phyloP scores from a whole-genome alignment of 2,888 invertebrate species.

The Tuberolachnus salignus region DNA sequence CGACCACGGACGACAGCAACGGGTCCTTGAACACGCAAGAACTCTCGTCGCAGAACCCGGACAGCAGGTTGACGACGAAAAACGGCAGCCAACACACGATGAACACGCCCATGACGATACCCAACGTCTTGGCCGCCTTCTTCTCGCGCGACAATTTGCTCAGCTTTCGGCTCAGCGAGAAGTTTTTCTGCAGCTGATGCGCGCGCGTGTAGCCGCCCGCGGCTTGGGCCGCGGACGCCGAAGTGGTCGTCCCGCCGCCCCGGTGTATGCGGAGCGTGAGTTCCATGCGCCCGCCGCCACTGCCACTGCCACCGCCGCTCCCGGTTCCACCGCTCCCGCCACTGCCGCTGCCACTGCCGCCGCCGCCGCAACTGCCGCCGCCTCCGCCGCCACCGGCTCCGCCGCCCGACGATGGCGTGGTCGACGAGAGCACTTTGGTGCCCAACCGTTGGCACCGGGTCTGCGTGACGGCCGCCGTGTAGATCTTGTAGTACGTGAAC shows the following conservation, averaged over 20 bases:
- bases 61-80: constrained; percentile 91
- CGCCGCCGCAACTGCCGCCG: constrained; percentile 88
- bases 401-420: constrained; percentile 83
- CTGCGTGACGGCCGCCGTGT: constrained; percentile 90
- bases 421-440: constrained; percentile 81
- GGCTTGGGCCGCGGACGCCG: constrained; percentile 62
- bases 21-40: constrained; percentile 80
- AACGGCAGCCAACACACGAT: constrained; percentile 98
- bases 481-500: constrained; percentile 96
- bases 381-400: constrained; percentile 93
- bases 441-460: constrained; percentile 89
- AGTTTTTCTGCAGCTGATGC: constrained; percentile 81
- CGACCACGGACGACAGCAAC: constrained; percentile 84
- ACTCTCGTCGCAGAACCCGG: constrained; percentile 80
- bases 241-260: constrained; percentile 72
- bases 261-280: constrained; percentile 91
- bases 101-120: constrained; percentile 96
- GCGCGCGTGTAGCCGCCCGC: constrained; percentile 63
- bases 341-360: constrained; percentile 88
- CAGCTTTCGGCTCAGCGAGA: constrained; percentile 88
- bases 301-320: constrained; percentile 82
- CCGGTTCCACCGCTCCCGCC: constrained; percentile 90
- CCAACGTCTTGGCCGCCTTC: constrained; percentile 95
- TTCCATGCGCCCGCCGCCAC: constrained; percentile 84
- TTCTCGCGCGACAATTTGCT: constrained; percentile 97